Evolutionary conservation across 1,140 invertebrate species (phyloP), one percentile per base, ranked within the genome.

Genomic region (Cotesia chilonis): DNA sequence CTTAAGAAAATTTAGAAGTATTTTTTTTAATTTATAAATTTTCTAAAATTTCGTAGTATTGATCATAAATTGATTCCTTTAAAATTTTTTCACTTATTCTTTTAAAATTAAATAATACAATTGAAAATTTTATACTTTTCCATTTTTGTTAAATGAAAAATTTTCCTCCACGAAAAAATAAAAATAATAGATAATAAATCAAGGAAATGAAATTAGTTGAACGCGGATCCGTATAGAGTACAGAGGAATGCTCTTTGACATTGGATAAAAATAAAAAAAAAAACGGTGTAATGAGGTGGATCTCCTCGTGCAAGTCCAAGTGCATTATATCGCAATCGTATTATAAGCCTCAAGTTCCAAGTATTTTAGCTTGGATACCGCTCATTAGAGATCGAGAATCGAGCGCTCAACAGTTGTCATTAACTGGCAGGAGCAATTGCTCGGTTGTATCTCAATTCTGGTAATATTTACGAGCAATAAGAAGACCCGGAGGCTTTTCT

Each of bases 381-480:
- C 54, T 55, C 54, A 55, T 55, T 55, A 55, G 41, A 47, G 17
- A 55, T 55, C 54, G n/a, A 17, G 14, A 55, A 55, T 55, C 52
- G 17, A 17, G 12, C 17, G 54, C 12, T 55, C 54, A 55, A 55
- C 54, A 55, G 54, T 55, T 55, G 54, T 55, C 54, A 55, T 55
- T 55, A 55, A 55, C 54, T 55, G 17, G 12, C 17, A 47, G 41
- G 4, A 55, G 54, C 17, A 55, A 55, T 17, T 55, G 10, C 54
- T 36, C 10, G 20, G n/a, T 60, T 12, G 59, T 20, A 60, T 60
- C 59, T 60, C 59, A 60, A 60, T 60, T 60, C 20, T 60, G 9
- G 59, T 35, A 60, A 35, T 60, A 60, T 35, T 60, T 60, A 60
- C 17, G 59, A 60, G 54, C 54, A 55, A 55, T 55, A 47, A 47